Conservation (phyloP, 2,888 invertebrate genomes). For the Cosmorhoe ocellata region DNA sequence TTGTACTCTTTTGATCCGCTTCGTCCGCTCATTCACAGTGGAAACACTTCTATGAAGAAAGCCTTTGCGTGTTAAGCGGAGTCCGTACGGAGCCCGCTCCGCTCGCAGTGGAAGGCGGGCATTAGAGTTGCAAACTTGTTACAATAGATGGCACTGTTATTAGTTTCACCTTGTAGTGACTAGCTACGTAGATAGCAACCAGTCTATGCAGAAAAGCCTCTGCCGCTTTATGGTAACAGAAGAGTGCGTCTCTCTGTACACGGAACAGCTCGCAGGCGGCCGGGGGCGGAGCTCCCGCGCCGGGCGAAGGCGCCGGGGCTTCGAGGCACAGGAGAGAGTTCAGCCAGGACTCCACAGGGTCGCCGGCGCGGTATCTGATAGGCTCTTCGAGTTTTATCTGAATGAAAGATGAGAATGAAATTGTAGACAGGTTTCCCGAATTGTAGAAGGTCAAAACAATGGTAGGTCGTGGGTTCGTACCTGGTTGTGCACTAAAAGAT, state of each 20-base stretch:
- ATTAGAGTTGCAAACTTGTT: too few relatives aligned
- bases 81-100: too few relatives aligned
- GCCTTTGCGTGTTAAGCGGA: too few relatives aligned
- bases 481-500: too few relatives aligned
- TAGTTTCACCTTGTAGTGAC: slow-evolving; percentile 93
- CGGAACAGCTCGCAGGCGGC: slow-evolving; percentile 94
- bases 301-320: slow-evolving; percentile 85
- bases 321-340: slow-evolving; percentile 95
- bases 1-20: too few relatives aligned
- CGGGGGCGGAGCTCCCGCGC: slow-evolving; percentile 94
- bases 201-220: slow-evolving; percentile 95
- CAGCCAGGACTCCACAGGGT: slow-evolving; percentile 95
- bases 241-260: slow-evolving; percentile 93
- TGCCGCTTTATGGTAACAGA: slow-evolving; percentile 97
- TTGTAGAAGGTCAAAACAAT: too few relatives aligned
- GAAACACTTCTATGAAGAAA: too few relatives aligned
- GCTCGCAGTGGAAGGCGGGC: too few relatives aligned
- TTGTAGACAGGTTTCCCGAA: too few relatives aligned
- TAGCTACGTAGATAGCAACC: slow-evolving; percentile 96
- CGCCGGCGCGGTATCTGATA: slow-evolving; percentile 94
- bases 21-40: too few relatives aligned
- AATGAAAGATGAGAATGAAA: neutral
- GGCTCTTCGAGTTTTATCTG: slow-evolving; percentile 94
- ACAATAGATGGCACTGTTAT: too few relatives aligned
- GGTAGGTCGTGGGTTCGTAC: too few relatives aligned